Percentiles rank a stretch among this genome's conserved stretches.
phyloP scores from a whole-genome alignment of 2,113 vertebrate species.

The Oryzias javanicus region DNA sequence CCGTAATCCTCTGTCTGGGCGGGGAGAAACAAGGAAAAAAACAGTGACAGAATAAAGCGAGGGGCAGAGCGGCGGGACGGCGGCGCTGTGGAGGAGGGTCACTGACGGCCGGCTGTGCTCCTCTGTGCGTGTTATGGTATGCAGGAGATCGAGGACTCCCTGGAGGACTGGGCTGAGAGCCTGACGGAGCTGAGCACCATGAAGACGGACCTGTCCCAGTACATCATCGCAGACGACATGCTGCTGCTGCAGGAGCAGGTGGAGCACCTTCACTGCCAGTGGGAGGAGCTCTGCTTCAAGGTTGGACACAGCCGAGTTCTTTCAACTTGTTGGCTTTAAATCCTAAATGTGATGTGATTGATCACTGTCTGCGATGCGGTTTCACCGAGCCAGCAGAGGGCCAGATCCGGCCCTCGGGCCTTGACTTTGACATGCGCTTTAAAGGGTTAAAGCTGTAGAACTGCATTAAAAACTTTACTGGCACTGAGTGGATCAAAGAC shows the following conservation, averaged over 20 bases:
- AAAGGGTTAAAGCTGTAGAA: too few relatives aligned
- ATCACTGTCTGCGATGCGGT: too few relatives aligned
- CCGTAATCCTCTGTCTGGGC: conserved; percentile 73
- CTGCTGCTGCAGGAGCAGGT: conserved; percentile 85
- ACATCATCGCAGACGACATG: conserved; percentile 81
- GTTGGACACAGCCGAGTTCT: conserved; percentile 41
- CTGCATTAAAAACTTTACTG: too few relatives aligned
- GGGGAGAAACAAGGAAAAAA: conserved; percentile 20
- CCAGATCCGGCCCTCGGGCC: too few relatives aligned
- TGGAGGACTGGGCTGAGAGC: conserved; percentile 83
- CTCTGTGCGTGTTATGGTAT: conserved; percentile 72
- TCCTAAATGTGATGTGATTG: background rate
- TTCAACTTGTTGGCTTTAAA: background rate
- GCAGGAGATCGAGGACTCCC: conserved; percentile 87
- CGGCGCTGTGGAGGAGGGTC: conserved; percentile 16
- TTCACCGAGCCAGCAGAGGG: too few relatives aligned
- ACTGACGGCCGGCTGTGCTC: conserved; percentile 26
- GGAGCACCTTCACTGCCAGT: conserved; percentile 82
- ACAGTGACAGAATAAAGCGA: conserved; percentile 20
- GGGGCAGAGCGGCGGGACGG: conserved; percentile 17
- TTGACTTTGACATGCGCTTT: too few relatives aligned
- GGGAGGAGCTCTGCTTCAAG: conserved; percentile 80
- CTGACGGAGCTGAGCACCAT: conserved; percentile 81
- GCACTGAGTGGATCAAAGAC: too few relatives aligned
- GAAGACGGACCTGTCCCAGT: conserved; percentile 82